Evolutionary conservation across 2,797 vertebrate genomes (phyloP).

Genomic region (Delichon dasypus): DNA sequence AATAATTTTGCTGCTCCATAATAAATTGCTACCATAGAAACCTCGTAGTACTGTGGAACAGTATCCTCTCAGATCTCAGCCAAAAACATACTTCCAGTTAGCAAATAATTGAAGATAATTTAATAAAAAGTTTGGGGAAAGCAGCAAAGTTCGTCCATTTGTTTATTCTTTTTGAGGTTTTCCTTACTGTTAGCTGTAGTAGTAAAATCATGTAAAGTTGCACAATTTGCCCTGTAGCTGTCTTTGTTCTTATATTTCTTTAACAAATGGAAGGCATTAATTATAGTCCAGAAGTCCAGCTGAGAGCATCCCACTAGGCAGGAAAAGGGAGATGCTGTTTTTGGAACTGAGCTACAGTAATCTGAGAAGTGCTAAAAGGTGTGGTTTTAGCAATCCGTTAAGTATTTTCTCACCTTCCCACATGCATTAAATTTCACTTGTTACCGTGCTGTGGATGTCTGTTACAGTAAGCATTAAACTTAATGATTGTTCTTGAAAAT

Average conservation of each 20-base stretch:
- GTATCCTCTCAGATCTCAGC: background rate
- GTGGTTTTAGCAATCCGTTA: background rate
- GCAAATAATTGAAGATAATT: background rate
- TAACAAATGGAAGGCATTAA: background rate
- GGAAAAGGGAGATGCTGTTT: slow-evolving; percentile 12
- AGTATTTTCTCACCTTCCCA: slow-evolving; percentile 30
- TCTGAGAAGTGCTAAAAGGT: slow-evolving; percentile 27
- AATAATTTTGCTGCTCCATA: background rate
- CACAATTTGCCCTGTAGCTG: background rate
- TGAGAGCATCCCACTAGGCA: slow-evolving; percentile 1
- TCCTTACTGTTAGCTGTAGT: background rate
- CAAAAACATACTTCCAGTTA: background rate
- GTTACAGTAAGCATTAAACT: background rate
- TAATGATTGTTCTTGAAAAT: background rate
- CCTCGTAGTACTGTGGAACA: background rate
- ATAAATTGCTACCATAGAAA: slow-evolving; percentile 6
- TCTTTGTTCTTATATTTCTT: background rate
- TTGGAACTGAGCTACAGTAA: slow-evolving; percentile 6
- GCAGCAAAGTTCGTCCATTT: background rate
- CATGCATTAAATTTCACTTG: slow-evolving; percentile 1
- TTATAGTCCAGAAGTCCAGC: slow-evolving; percentile 22
- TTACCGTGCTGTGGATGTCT: background rate
- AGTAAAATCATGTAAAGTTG: background rate
- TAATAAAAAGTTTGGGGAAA: background rate
- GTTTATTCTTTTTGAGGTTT: background rate